Conservation (phyloP, 1,140 invertebrate species). For the Aphaenogaster rudis region DNA sequence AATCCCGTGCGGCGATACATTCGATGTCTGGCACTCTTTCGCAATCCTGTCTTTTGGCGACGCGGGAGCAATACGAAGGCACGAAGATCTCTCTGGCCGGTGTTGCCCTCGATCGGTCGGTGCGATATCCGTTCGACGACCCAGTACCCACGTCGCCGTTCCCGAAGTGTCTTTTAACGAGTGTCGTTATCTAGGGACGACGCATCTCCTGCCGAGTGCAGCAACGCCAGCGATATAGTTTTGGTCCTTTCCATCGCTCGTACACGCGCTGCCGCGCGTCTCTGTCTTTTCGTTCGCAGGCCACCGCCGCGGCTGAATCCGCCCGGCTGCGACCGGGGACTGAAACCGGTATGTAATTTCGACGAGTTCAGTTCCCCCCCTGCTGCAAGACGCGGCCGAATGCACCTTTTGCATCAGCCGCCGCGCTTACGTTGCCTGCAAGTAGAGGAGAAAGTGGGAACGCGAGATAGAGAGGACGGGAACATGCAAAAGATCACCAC, state of each 20-base stretch:
- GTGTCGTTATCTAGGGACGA: slow-evolving; percentile 18
- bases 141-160: slow-evolving; percentile 1
- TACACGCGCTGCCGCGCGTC: not conserved
- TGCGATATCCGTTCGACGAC: slow-evolving; percentile 44
- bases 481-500: not conserved
- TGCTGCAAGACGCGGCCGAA: slow-evolving; percentile 19
- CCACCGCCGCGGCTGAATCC: slow-evolving; percentile 1
- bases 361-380: slow-evolving; percentile 20
- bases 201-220: slow-evolving; percentile 1
- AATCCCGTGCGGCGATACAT: not conserved
- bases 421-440: slow-evolving; percentile 16
- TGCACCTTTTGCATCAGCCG: not conserved
- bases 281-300: slow-evolving; percentile 36
- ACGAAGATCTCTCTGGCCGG: not conserved
- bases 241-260: slow-evolving; percentile 40
- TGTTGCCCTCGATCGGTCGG: not conserved
- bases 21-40: not conserved
- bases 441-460: not conserved
- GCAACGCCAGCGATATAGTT: not conserved
- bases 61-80: slow-evolving; percentile 17
- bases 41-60: slow-evolving; percentile 37
- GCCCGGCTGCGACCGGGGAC: slow-evolving; percentile 32
- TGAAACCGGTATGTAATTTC: slow-evolving; percentile 58
- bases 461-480: not conserved
- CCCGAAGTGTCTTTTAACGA: slow-evolving; percentile 52